Base-by-base conservation (phyloP, 2,797 vertebrate species). In the Enteromius mattozi region DNA sequence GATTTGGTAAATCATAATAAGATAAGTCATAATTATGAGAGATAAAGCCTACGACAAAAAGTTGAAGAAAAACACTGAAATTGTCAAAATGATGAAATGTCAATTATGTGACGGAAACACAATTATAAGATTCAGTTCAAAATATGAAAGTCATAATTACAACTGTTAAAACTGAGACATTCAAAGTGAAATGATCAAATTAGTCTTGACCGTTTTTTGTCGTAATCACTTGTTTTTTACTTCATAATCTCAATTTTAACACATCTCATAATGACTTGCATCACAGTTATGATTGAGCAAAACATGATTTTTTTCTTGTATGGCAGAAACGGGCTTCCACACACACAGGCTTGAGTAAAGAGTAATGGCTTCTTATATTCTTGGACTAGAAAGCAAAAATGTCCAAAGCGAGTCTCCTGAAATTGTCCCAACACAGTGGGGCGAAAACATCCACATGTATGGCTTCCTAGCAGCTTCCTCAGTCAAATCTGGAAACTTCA, bases 331-430 rank as follows among this genome's bases (percentile, higher is more conserved):
- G 2, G 33, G 13, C 35, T 10, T 59, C 35, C 51, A 40, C 0
- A 65, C 54, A 6, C 40, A 72, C 45, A 21, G 33, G 9, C 45
- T 83, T 82, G 7, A 45, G 75, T 59, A 21, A 49, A 81, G 54
- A 79, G 63, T 9, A 88, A 63, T 84, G 56, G 66, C 79, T 88
- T 88, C 33, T 85, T 82, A 72, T 71, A 87, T 75, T 82, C 56
- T 33, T 49, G 86, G 54, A 65, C 88, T 17, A 45, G 24, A 85
- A 81, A 59, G 45, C 21, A 21, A 9, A 10, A 17, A 56, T 61
- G 13, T 61, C 35, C 14, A 37, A 80, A 84, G 24, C 0, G 21
- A 12, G 69, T 74, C 56, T 82, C 27, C 37, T 82, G 69, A 74
- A 59, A 45, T 13, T 0, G 5, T 59, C 35, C 66, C n/a, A 33